Percentiles rank a stretch among this genome's conserved stretches.
phyloP scores from a whole-genome alignment of 2,113 vertebrate genomes.

The Junco hyemalis region DNA sequence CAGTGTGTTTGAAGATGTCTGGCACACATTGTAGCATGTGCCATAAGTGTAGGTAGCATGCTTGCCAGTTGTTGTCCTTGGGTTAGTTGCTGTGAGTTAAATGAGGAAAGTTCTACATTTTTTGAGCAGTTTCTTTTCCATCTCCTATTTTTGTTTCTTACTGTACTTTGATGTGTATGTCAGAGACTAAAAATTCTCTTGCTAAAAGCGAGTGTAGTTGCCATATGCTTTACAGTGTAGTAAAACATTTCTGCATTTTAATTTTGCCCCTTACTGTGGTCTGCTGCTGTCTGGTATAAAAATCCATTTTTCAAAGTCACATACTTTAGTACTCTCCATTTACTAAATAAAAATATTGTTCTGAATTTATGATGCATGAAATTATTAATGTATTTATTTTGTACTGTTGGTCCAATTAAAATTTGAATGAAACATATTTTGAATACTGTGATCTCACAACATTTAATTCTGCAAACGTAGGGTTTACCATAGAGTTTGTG shows the following conservation, averaged over 20 bases:
- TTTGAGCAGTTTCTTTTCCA: neutral
- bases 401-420: neutral
- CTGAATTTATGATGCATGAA: neutral
- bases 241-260: neutral
- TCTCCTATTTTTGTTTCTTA: neutral
- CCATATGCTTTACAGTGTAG: neutral
- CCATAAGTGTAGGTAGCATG: neutral
- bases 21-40: neutral
- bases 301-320: neutral
- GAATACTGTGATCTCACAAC: neutral
- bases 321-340: neutral
- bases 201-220: neutral
- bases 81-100: slow-evolving; percentile 12
- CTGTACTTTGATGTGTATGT: neutral
- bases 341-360: neutral
- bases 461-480: neutral
- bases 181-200: neutral
- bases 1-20: slow-evolving; percentile 12
- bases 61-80: neutral
- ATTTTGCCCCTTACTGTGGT: neutral
- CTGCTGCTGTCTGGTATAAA: neutral
- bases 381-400: neutral
- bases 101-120: neutral
- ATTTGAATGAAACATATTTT: neutral
- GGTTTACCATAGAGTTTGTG: neutral